Evolutionary conservation across 2,888 invertebrate genomes (phyloP).

Genomic region (Pollenia angustigena): DNA sequence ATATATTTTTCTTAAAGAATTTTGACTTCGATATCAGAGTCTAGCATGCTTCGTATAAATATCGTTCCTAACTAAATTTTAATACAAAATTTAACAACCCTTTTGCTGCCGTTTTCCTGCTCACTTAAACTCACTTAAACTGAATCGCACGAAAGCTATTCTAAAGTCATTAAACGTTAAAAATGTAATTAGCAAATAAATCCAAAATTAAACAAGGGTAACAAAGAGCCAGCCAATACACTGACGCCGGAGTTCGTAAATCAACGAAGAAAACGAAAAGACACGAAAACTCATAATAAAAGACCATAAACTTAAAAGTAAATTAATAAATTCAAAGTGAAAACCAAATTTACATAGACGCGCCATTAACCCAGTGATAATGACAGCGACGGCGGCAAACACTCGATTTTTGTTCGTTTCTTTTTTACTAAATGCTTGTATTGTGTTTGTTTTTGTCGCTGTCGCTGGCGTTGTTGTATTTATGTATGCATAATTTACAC

Average conservation of each 20-base stretch:
- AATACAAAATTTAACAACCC: too few relatives aligned
- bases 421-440: conserved; percentile 8
- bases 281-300: not conserved
- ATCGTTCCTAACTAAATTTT: too few relatives aligned
- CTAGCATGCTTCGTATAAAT: too few relatives aligned
- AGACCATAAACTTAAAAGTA: conserved; percentile 49
- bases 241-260: not conserved
- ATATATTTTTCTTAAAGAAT: too few relatives aligned
- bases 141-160: not conserved
- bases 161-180: conserved; percentile 59
- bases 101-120: not conserved
- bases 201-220: conserved; percentile 53
- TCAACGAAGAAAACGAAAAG: too few relatives aligned
- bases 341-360: conserved; percentile 69
- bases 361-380: conserved; percentile 70
- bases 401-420: conserved; percentile 42
- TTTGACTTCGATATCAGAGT: too few relatives aligned
- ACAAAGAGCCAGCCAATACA: not conserved
- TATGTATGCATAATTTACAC: conserved; percentile 59
- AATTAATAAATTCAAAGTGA: conserved; percentile 59
- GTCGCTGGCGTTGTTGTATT: conserved; percentile 30
- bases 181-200: conserved; percentile 47
- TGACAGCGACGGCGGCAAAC: conserved; percentile 68
- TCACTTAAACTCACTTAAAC: conserved; percentile 12
- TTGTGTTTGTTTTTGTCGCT: not conserved